These are phyloP conservation scores for Timandra comae DNA, from an alignment of 2,888 invertebrate species.

Conservation along the genomic window DNA sequence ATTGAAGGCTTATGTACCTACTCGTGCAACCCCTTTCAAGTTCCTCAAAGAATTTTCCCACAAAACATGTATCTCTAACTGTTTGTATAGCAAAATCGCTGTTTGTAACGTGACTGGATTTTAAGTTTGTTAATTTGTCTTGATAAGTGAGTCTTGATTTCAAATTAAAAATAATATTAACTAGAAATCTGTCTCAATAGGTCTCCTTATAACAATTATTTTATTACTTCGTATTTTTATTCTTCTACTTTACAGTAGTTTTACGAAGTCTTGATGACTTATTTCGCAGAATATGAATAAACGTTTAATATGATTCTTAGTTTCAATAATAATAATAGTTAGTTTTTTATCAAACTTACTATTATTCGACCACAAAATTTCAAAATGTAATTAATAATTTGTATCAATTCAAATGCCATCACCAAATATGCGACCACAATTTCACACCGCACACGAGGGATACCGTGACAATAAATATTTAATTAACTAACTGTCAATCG, in stretches of 20 bases:
- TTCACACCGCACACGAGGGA: constrained; percentile 7
- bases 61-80: not conserved
- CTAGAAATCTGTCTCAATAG: no score
- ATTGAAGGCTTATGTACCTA: constrained; percentile 42
- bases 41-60: constrained; percentile 3
- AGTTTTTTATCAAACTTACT: no score
- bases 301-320: no score
- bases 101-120: no score
- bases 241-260: no score
- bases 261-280: no score
- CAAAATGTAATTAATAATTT: constrained; percentile 1
- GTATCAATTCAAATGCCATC: constrained; percentile 4
- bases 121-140: not conserved
- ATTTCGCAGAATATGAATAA: no score
- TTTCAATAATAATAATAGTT: no score
- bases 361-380: no score
- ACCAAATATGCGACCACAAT: constrained; percentile 13
- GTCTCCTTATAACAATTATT: no score
- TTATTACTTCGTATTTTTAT: no score
- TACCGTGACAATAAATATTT: constrained; percentile 10
- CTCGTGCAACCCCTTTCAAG: constrained; percentile 32
- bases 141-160: not conserved
- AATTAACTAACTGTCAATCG: constrained; percentile 12
- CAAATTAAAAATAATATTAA: no score
- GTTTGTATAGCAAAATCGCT: not conserved